phyloP scores from a whole-genome alignment of 2,888 invertebrate species.

The Thera britannica region DNA sequence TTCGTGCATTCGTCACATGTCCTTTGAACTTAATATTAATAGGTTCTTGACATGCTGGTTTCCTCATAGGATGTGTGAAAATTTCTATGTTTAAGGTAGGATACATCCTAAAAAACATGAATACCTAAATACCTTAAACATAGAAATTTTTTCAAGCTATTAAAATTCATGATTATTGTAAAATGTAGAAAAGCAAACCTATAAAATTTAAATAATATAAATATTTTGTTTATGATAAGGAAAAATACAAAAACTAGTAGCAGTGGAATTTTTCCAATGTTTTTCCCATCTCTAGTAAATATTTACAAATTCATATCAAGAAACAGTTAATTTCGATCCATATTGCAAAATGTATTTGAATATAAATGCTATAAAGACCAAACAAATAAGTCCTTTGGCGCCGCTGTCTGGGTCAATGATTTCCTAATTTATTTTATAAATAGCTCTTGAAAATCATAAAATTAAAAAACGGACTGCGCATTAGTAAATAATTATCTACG shows the following conservation, averaged over 20 bases:
- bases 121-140: too few species aligned
- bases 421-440: constrained; percentile 26
- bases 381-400: constrained; percentile 37
- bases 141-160: too few species aligned
- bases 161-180: neutral
- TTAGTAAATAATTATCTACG: neutral
- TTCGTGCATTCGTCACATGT: too few species aligned
- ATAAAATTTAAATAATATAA: constrained; percentile 4
- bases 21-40: too few species aligned
- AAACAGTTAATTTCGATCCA: constrained; percentile 25
- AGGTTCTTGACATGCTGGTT: too few species aligned
- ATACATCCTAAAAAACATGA: too few species aligned
- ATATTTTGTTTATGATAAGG: constrained; percentile 5
- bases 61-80: too few species aligned
- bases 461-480: neutral
- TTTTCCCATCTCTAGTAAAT: constrained; percentile 18
- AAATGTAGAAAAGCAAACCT: neutral
- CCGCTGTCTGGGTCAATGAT: constrained; percentile 40
- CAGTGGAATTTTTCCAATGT: constrained; percentile 26
- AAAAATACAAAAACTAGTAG: constrained; percentile 6
- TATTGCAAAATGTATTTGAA: constrained; percentile 34
- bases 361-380: constrained; percentile 30
- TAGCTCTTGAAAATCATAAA: constrained; percentile 7
- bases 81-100: too few species aligned
- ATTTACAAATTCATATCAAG: constrained; percentile 25